phyloP scores from a whole-genome alignment of 35 echinoderm and acorn worm species.

The Ophiothrix spiculata region DNA sequence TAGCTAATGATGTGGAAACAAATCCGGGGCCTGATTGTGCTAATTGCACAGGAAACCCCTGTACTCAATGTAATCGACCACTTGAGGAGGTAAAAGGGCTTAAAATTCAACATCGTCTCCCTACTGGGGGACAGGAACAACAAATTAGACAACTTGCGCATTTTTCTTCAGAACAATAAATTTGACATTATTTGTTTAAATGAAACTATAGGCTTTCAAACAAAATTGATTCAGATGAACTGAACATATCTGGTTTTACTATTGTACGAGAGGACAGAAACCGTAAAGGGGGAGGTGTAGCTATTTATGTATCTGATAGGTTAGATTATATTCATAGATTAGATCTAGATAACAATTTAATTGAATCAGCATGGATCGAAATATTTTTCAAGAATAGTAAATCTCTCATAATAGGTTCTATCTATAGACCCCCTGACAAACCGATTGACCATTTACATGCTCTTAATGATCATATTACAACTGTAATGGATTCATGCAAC shows the following conservation, averaged over 20 bases:
- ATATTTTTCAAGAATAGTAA: neutral
- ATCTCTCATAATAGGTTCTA: conserved; percentile 8
- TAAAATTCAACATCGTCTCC: conserved; percentile 10
- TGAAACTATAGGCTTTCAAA: conserved; percentile 5
- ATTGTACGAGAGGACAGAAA: conserved; percentile 18
- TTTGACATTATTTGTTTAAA: conserved; percentile 25
- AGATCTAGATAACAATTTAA: neutral
- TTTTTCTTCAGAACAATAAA: neutral
- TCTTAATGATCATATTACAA: neutral
- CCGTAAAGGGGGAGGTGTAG: conserved; percentile 5
- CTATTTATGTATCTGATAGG: neutral
- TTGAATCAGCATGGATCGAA: neutral
- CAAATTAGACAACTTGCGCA: neutral
- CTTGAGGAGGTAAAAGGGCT: neutral
- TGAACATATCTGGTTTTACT: neutral
- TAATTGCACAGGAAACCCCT: neutral
- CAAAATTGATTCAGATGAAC: conserved; percentile 14
- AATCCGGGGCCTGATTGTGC: neutral
- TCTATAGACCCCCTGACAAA: conserved; percentile 12
- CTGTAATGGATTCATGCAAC: neutral
- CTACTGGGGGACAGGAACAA: neutral
- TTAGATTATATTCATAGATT: neutral
- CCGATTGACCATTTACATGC: neutral
- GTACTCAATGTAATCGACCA: neutral
- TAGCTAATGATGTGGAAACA: neutral